A percentile compares a stretch with the other conserved stretches of the same genome.
These are phyloP conservation scores for Calephelis perditalis DNA, from an alignment of 2,888 invertebrate genomes.

Conservation along the genomic window DNA sequence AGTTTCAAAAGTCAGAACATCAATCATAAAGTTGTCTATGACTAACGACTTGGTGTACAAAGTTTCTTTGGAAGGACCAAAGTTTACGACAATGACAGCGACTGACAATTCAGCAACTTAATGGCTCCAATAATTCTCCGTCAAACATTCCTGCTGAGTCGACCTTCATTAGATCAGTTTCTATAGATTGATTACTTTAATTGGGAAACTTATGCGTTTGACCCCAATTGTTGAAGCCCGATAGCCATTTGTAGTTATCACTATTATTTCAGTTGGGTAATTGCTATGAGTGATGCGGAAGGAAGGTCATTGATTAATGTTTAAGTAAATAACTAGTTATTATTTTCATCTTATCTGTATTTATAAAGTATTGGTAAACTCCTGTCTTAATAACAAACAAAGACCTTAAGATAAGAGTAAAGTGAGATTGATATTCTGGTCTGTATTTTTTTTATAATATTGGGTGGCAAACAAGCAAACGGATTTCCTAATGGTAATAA, in stretches of 20 bases:
- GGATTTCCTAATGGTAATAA: no score
- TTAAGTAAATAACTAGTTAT: no score
- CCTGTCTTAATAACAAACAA: no score
- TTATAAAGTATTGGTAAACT: no score
- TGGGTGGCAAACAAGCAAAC: no score
- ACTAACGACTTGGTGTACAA: slow-evolving; percentile 21
- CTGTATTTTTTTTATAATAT: no score
- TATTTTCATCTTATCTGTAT: no score
- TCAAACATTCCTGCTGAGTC: slow-evolving; percentile 28
- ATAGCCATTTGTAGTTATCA: slow-evolving; percentile 5
- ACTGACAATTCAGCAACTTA: slow-evolving; percentile 28
- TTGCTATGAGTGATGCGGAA: no score
- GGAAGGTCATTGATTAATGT: no score
- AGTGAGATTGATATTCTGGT: no score
- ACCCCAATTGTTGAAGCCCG: background rate
- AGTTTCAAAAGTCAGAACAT: slow-evolving; percentile 12
- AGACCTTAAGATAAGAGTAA: no score
- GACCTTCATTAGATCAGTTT: slow-evolving; percentile 10
- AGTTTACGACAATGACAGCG: slow-evolving; percentile 23
- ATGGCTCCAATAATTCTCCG: slow-evolving; percentile 28
- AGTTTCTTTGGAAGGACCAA: slow-evolving; percentile 28
- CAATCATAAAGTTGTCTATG: slow-evolving; percentile 21
- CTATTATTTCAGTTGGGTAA: background rate
- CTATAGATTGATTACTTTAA: slow-evolving; percentile 19
- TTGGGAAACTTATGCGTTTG: slow-evolving; percentile 17